Percentiles rank a stretch among this genome's conserved stretches.
Evolutionary conservation across 2,113 vertebrate genomes (phyloP).

Genomic region (Malaclemys terrapin): DNA sequence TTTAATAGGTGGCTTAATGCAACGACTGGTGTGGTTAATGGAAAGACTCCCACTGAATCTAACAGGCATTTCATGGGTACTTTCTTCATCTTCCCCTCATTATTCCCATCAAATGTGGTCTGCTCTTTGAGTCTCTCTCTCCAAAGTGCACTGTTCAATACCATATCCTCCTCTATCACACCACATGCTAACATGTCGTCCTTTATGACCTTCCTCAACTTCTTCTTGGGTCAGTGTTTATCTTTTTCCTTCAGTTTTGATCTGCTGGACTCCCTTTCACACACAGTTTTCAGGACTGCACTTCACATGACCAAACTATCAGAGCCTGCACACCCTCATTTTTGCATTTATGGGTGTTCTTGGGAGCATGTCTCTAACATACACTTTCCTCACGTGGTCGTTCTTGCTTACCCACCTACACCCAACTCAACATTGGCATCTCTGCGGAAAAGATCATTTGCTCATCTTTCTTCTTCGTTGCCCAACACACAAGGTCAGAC

Average conservation of each 20-base stretch:
- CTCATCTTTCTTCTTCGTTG: background rate
- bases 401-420: background rate
- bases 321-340: background rate
- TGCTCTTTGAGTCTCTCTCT: background rate
- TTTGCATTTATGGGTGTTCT: background rate
- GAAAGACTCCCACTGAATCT: background rate
- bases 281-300: too few species aligned
- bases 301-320: background rate
- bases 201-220: background rate
- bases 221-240: too few species aligned
- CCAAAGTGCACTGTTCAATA: background rate
- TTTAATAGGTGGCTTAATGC: background rate
- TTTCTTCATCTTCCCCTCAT: background rate
- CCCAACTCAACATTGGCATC: background rate
- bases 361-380: background rate
- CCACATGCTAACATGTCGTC: background rate
- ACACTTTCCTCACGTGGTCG: background rate
- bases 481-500: background rate
- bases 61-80: background rate
- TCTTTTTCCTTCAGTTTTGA: too few species aligned
- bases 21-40: background rate
- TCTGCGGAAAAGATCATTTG: background rate
- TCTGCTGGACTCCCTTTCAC: too few species aligned
- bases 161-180: background rate
- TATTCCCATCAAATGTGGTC: background rate